Percentiles rank a stretch among this genome's conserved stretches.
These are phyloP conservation scores for Lagopus muta DNA, from an alignment of 2,113 vertebrate genomes.

Conservation along the genomic window DNA sequence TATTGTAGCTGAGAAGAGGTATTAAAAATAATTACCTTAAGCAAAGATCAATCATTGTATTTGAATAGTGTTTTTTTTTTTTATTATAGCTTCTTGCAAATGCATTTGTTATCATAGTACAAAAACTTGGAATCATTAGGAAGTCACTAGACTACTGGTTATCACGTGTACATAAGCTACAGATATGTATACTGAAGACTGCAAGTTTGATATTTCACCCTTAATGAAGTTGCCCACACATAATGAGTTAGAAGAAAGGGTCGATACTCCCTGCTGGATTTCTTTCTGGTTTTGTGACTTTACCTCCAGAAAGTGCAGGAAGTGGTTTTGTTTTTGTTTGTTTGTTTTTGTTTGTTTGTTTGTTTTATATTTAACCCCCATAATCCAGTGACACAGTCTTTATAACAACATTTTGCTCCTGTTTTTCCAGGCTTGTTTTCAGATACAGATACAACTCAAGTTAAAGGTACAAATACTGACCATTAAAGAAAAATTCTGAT, in stretches of 20 bases:
- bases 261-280: not conserved
- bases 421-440: not conserved
- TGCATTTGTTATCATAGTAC: not conserved
- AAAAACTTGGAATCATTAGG: conserved; percentile 12
- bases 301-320: not conserved
- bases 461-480: no score
- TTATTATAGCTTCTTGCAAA: not conserved
- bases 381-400: not conserved
- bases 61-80: conserved; percentile 38
- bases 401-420: not conserved
- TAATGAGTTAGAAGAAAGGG: not conserved
- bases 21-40: conserved; percentile 40
- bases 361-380: not conserved
- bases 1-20: conserved; percentile 9
- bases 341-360: not conserved
- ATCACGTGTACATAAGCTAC: not conserved
- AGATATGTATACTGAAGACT: conserved; percentile 4
- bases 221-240: not conserved
- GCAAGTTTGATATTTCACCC: not conserved
- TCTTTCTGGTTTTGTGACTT: not conserved
- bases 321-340: not conserved
- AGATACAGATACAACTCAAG: not conserved
- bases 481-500: no score
- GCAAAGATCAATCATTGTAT: conserved; percentile 25
- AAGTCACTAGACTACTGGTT: not conserved